Evolutionary conservation across 2,888 invertebrate species (phyloP), one percentile per base, ranked within the genome.

Genomic region (Gymnoscelis rufifasciata): DNA sequence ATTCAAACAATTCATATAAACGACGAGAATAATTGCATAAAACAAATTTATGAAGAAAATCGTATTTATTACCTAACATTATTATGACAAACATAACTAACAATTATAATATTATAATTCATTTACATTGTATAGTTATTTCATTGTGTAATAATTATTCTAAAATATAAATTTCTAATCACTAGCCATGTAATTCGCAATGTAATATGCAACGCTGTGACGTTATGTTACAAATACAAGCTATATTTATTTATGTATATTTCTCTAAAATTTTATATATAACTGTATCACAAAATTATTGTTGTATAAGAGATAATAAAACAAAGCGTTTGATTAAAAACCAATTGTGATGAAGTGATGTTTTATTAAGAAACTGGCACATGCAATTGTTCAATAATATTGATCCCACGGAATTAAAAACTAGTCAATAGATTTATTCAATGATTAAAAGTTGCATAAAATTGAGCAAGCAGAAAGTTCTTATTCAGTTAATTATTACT

Each of bases 111-210:
- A 47, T 36, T 54, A 52, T 15, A 28, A 47, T 61, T 71, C 80
- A 83, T 83, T 71, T 82, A 84, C 83, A 83, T 49, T 51, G 45
- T 50, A 51, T 50, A 53, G 56, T 59, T 52, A 44, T 46, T 13
- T 60, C 60, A 40, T 45, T 46, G 48, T 55, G 50, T 50, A 50
- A 40, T 55, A 56, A 60, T 63, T 52, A 57, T 60, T 60, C 80
- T 83, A 83, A 76, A 66, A 77, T 81, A 86, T 86, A 86, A 80
- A 81, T 54, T 64, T 81, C 87, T 87, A 87, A 84, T 88, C 87
- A 88, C 87, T 88, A 88, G 87, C 87, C 87, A 87, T 87, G 71
- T 79, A 79, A 79, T 78, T 84, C 79, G 83, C 79, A 74, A 78
- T 73, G 66, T 54, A 47, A 28, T 52, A 60, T 57, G 60, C 57